Base-by-base conservation (phyloP, 2,113 vertebrate species). In the Prunella himalayana region DNA sequence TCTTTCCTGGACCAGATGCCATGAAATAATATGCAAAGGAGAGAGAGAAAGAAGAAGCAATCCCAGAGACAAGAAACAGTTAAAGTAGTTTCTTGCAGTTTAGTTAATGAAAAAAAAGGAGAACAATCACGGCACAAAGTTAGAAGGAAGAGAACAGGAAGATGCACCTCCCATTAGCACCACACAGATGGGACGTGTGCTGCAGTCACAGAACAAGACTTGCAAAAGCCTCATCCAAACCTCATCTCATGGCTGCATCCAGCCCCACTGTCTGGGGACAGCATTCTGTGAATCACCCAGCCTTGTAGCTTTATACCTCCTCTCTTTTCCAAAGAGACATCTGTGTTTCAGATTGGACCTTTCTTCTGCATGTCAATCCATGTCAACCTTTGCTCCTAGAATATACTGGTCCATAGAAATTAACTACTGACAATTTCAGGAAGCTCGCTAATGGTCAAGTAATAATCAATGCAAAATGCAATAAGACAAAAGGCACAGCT, bases 151-250 rank as follows among this genome's bases (percentile, higher is more conserved):
- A 57, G 17, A 45, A 45, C 41, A 83, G 44, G 23, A 60, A 70
- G 41, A 35, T 4, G 2, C 24, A 54, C 5, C 28, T 70, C 45
- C 53, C 31, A 19, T 35, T 22, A 53, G 44, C n/a, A 27, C 42
- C 12, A 25, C 8, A 20, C 10, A 10, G 37, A 21, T 0, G 0
- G 19, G 15, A 54, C 15, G 24, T 15, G 28, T 18, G 51, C 50
- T 80, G 31, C 27, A 51, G 24, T 25, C 44, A 69, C 39, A 59
- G 23, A 69, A 31, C 4, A 13, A 57, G 41, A 57, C 44, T 21
- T 54, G 25, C 54, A 30, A 45, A 49, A 81, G 15, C 9, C 60
- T 45, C 28, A 45, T 14, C 27, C 15, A 35, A 59, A 63, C 50
- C 23, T 69, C 35, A 49, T 69, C 35, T 18, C 27, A 22, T 1